phyloP scores from a whole-genome alignment of 2,888 invertebrate genomes.

The Lepeophtheirus nordmannii region DNA sequence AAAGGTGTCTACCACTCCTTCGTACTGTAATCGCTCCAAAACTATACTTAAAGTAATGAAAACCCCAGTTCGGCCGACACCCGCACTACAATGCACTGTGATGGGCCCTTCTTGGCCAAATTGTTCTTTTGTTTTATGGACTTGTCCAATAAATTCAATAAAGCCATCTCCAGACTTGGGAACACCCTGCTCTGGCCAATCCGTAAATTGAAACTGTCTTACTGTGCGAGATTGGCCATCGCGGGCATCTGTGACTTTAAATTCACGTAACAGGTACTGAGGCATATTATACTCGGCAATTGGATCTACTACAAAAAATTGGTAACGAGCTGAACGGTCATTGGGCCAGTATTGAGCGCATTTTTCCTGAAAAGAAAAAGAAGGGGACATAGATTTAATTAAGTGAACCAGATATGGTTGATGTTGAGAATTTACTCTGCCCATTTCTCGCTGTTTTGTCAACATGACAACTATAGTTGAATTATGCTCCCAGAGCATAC shows the following conservation, averaged over 20 bases:
- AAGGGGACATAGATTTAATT: no score
- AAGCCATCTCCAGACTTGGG: constrained; percentile 97
- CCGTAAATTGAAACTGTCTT: constrained; percentile 88
- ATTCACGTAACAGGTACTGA: constrained; percentile 93
- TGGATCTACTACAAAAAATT: constrained; percentile 95
- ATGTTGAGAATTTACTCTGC: constrained; percentile 52
- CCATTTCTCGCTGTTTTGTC: constrained; percentile 93
- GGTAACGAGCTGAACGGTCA: constrained; percentile 88
- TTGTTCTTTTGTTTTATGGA: constrained; percentile 98
- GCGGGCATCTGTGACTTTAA: constrained; percentile 87
- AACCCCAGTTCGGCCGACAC: constrained; percentile 94
- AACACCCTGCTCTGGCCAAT: constrained; percentile 80
- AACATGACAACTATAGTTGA: constrained; percentile 98
- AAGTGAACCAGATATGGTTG: no score
- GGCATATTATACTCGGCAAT: constrained; percentile 99
- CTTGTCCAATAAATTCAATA: constrained; percentile 97
- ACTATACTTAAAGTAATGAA: constrained; percentile 96
- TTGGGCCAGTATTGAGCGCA: constrained; percentile 99
- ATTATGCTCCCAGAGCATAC: constrained; percentile 99
- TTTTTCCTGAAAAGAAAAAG: constrained; percentile 59
- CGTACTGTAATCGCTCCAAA: constrained; percentile 95
- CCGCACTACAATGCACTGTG: constrained; percentile 95
- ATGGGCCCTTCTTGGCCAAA: constrained; percentile 99
- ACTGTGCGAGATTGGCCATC: constrained; percentile 91
- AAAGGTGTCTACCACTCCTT: constrained; percentile 96